Evolutionary conservation across 2,113 vertebrate genomes (phyloP).

Genomic region (Alligator sinensis): DNA sequence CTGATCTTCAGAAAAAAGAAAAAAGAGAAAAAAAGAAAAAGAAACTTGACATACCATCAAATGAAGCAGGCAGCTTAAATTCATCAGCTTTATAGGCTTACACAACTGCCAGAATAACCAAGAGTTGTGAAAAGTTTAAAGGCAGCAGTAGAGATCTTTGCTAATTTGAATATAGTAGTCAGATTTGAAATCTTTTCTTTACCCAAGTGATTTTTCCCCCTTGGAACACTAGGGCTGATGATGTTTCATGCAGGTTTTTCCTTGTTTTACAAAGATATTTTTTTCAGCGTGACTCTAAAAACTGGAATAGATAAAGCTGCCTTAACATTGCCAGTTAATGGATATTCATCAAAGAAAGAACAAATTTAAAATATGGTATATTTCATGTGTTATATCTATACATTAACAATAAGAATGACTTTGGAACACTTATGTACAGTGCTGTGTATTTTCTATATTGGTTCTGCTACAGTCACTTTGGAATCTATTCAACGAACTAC

Average conservation of each 20-base stretch:
- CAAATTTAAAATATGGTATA: too few species aligned
- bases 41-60: neutral
- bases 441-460: neutral
- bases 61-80: slow-evolving; percentile 29
- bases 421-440: neutral
- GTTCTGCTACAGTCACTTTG: neutral
- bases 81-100: neutral
- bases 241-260: neutral
- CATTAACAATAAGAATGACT: accelerated
- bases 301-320: neutral
- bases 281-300: neutral
- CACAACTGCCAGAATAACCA: neutral
- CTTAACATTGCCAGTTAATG: neutral
- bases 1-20: neutral
- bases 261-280: neutral
- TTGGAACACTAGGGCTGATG: slow-evolving; percentile 1
- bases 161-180: slow-evolving; percentile 1
- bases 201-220: neutral
- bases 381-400: neutral
- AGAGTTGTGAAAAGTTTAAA: slow-evolving; percentile 17
- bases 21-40: too few species aligned
- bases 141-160: neutral
- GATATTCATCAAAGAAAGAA: neutral
- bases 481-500: neutral
- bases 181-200: slow-evolving; percentile 1